A percentile compares a stretch with the other conserved stretches of the same genome.
phyloP scores from a whole-genome alignment of 2,888 invertebrate genomes.

The Agrenia bidenticulata region DNA sequence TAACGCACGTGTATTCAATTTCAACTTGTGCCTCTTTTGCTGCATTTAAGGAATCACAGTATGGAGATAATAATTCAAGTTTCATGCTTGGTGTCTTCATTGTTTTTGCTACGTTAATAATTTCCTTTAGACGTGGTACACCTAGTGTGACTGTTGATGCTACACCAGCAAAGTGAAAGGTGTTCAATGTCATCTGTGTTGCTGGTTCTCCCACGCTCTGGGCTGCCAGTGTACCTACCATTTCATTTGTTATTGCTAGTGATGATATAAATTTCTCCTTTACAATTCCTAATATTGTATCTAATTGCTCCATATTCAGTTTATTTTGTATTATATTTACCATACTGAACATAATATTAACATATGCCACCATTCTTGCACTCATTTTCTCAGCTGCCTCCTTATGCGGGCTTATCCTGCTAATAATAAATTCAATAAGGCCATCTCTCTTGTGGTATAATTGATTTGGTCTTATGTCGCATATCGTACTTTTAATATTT shows the following conservation, averaged over 20 bases:
- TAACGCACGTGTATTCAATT: too few relatives aligned
- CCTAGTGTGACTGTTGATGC: constrained; percentile 99
- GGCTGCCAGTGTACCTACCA: constrained; percentile 99
- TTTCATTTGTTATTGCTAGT: constrained; percentile 89
- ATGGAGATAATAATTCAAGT: too few relatives aligned
- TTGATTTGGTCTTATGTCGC: constrained; percentile 89
- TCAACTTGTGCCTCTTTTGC: too few relatives aligned
- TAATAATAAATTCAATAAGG: constrained; percentile 82
- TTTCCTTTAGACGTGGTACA: constrained; percentile 94
- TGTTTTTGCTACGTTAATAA: too few relatives aligned
- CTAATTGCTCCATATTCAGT: constrained; percentile 93
- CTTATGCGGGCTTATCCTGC: constrained; percentile 91
- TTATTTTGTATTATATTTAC: too few relatives aligned
- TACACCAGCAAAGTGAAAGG: constrained; percentile 99
- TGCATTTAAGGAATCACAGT: too few relatives aligned
- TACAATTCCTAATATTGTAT: constrained; percentile 99
- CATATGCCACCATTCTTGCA: too few relatives aligned
- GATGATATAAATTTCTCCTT: constrained; percentile 98
- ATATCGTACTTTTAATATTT: constrained; percentile 91
- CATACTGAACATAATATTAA: too few relatives aligned
- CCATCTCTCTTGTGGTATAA: constrained; percentile 72
- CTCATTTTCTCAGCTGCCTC: constrained; percentile 96
- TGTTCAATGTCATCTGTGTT: constrained; percentile 99
- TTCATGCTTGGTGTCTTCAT: too few relatives aligned
- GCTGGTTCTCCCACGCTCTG: constrained; percentile 99